A percentile compares a stretch with the other conserved stretches of the same genome.
phyloP scores from a whole-genome alignment of 2,888 invertebrate genomes.

The Mactromeris polynyma region DNA sequence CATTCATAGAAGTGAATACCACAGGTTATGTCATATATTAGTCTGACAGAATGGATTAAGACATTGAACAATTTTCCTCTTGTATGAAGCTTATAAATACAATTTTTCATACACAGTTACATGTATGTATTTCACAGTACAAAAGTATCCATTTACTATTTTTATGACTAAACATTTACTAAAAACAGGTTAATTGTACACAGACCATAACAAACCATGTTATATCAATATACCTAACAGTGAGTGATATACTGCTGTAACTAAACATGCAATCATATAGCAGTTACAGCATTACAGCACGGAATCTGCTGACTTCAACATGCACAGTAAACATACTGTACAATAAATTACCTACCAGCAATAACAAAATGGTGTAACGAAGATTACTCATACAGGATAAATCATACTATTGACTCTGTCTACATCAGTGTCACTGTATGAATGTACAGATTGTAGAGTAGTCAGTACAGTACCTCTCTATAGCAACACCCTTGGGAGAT shows the following conservation, averaged over 20 bases:
- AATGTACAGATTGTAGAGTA: neutral
- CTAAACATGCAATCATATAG: neutral
- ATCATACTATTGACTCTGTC: no score
- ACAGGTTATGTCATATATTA: no score
- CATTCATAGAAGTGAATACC: no score
- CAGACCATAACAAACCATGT: neutral
- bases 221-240: neutral
- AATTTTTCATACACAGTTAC: no score
- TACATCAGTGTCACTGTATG: neutral
- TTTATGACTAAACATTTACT: neutral
- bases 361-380: neutral
- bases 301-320: neutral
- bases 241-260: neutral
- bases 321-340: neutral
- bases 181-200: no score
- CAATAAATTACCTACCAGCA: neutral
- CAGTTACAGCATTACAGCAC: neutral
- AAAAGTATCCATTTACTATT: neutral
- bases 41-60: no score
- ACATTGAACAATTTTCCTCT: no score
- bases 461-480: neutral
- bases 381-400: no score
- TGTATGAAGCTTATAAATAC: no score
- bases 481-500: no score
- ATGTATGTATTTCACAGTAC: neutral